phyloP scores from a whole-genome alignment of 1,140 invertebrate genomes.

The Formica selysi region DNA sequence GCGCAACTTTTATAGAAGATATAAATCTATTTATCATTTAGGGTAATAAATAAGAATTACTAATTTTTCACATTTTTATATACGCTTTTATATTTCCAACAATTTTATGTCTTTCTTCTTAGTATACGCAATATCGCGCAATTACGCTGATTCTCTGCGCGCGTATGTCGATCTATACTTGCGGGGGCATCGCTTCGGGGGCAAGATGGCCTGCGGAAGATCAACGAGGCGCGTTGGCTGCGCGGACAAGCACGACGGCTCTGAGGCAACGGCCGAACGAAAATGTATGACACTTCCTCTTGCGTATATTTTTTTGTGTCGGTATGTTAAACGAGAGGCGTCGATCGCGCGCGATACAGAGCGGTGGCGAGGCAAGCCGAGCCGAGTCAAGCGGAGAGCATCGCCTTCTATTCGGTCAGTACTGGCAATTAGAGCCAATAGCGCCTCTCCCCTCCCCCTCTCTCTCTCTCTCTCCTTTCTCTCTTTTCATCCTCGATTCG shows the following conservation, averaged over 20 bases:
- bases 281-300: slow-evolving; percentile 57
- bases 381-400: slow-evolving; percentile 25
- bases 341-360: slow-evolving; percentile 56
- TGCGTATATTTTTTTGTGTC: slow-evolving; percentile 65
- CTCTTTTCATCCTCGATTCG: slow-evolving; percentile 26
- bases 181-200: slow-evolving; percentile 21
- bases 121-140: not conserved
- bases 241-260: slow-evolving; percentile 22
- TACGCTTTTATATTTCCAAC: not conserved
- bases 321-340: slow-evolving; percentile 78
- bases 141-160: not conserved
- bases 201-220: slow-evolving; percentile 45
- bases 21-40: not conserved
- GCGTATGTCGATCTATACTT: slow-evolving; percentile 1
- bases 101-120: not conserved
- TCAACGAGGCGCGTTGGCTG: slow-evolving; percentile 36
- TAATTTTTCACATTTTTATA: not conserved
- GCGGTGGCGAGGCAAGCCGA: not conserved
- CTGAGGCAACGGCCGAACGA: slow-evolving; percentile 42
- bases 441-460: slow-evolving; percentile 12
- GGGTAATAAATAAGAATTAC: not conserved
- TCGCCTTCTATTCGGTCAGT: slow-evolving; percentile 65
- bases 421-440: slow-evolving; percentile 74
- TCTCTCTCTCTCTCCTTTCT: not conserved
- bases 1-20: too few relatives aligned